Conservation (phyloP, 1,140 invertebrate species). For the Plodia interpunctella region DNA sequence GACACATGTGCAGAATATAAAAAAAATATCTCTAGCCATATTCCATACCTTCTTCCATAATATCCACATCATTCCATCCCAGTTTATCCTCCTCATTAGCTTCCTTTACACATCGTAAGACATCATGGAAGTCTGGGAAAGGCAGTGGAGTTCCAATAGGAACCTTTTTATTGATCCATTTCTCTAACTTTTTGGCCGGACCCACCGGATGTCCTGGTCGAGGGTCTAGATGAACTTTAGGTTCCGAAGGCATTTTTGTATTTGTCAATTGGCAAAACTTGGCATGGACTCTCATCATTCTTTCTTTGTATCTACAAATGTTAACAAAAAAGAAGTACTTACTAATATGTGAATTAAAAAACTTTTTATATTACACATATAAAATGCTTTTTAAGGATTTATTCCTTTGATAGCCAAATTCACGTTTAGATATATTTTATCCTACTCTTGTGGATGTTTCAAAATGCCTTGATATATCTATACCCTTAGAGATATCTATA, state of each 20-base stretch:
- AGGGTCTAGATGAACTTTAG: constrained; percentile 50
- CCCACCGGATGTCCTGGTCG: constrained; percentile 46
- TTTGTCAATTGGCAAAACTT: constrained; percentile 67
- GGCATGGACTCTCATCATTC: constrained; percentile 55
- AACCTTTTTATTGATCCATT: constrained; percentile 64
- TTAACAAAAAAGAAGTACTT: background rate
- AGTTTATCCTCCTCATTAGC: constrained; percentile 59
- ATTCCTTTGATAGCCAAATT: no score
- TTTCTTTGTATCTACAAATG: constrained; percentile 57
- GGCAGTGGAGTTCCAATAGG: constrained; percentile 57
- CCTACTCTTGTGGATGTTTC: no score
- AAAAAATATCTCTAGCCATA: background rate
- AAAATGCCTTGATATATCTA: no score
- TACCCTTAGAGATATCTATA: no score
- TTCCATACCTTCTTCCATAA: constrained; percentile 63
- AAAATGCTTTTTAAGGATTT: no score
- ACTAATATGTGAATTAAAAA: no score
- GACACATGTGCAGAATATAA: background rate
- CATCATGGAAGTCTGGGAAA: constrained; percentile 69
- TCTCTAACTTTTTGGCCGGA: constrained; percentile 51
- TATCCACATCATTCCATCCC: constrained; percentile 56
- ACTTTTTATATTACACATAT: no score
- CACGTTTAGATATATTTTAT: no score
- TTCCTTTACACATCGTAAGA: constrained; percentile 53
- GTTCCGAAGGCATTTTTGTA: constrained; percentile 66